A percentile compares a stretch with the other conserved stretches of the same genome.
These are phyloP conservation scores for Pollenia amentaria DNA, from an alignment of 2,888 invertebrate species.

Conservation along the genomic window DNA sequence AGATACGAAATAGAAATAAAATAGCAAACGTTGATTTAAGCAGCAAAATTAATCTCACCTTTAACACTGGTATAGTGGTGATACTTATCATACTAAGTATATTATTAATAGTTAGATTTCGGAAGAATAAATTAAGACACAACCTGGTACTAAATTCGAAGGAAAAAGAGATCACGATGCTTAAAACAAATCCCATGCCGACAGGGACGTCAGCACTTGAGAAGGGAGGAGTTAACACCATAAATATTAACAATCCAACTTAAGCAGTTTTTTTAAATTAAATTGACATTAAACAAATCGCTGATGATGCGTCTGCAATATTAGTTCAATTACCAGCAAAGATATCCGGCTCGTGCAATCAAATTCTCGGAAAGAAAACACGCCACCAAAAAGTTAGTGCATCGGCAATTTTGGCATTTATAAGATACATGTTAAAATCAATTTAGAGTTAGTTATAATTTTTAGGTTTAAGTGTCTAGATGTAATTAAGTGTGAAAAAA, in stretches of 20 bases:
- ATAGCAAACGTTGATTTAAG: background rate
- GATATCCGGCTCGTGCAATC: too few species aligned
- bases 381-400: too few species aligned
- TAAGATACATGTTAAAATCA: too few species aligned
- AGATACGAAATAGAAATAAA: background rate
- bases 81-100: background rate
- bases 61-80: background rate
- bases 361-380: too few species aligned
- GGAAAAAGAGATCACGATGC: background rate
- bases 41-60: background rate
- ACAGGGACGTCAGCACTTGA: slow-evolving; percentile 8
- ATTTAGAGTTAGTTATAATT: too few species aligned
- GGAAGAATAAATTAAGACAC: background rate
- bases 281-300: background rate
- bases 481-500: too few species aligned
- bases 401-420: too few species aligned
- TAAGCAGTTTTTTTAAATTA: background rate
- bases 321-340: too few species aligned
- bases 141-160: background rate
- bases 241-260: background rate
- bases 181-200: background rate
- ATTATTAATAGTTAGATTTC: background rate
- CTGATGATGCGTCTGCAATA: background rate
- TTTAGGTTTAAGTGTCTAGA: too few species aligned
- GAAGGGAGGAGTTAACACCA: slow-evolving; percentile 8